These are phyloP conservation scores for Capitulum mitella DNA, from an alignment of 2,888 invertebrate species.

Conservation along the genomic window DNA sequence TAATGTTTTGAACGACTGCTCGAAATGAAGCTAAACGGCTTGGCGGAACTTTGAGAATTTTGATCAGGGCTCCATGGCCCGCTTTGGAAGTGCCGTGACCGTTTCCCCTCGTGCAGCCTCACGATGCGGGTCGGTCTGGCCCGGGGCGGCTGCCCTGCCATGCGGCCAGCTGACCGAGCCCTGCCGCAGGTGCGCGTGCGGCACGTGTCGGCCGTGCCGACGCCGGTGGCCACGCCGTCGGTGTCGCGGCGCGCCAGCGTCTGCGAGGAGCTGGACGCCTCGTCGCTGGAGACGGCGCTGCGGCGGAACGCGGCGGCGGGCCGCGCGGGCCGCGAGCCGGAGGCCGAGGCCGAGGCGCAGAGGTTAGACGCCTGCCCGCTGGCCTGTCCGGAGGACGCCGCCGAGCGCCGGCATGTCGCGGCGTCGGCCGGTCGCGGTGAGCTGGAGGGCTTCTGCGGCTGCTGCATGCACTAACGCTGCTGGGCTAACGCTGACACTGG, in stretches of 20 bases:
- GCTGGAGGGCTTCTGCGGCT: not conserved
- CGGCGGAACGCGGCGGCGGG: not conserved
- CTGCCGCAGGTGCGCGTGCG: constrained; percentile 7
- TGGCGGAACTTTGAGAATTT: too few relatives aligned
- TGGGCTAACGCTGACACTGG: too few relatives aligned
- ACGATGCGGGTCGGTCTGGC: too few relatives aligned
- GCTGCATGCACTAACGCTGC: too few relatives aligned
- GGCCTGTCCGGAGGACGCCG: not conserved
- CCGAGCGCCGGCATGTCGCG: not conserved
- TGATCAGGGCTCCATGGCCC: too few relatives aligned
- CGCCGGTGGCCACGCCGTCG: constrained; percentile 18
- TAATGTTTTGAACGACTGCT: too few relatives aligned
- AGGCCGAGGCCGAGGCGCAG: not conserved
- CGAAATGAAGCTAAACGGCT: too few relatives aligned
- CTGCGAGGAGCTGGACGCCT: not conserved
- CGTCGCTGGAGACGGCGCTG: not conserved
- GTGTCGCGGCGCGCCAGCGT: not conserved
- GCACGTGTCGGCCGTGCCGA: not conserved
- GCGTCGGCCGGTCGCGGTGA: not conserved
- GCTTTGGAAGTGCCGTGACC: too few relatives aligned
- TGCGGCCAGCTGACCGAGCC: too few relatives aligned
- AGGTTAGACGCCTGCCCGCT: not conserved
- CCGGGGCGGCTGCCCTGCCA: too few relatives aligned
- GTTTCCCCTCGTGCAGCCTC: too few relatives aligned
- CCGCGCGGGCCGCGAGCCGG: not conserved